A percentile compares a stretch with the other conserved stretches of the same genome.
phyloP scores from a whole-genome alignment of 2,113 vertebrate genomes.

The Ceratotherium simum region DNA sequence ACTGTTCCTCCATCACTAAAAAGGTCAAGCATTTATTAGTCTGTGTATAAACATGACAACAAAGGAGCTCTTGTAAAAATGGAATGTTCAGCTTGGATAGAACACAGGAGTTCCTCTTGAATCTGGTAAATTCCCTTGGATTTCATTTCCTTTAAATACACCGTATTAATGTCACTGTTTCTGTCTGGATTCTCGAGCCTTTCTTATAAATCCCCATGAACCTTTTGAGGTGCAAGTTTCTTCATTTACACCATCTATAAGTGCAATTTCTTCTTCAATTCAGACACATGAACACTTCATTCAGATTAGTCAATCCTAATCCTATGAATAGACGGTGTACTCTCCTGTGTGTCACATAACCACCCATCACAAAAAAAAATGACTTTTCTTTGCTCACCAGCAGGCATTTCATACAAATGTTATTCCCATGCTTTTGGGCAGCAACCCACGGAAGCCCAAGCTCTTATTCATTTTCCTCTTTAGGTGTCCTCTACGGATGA shows the following conservation, averaged over 20 bases:
- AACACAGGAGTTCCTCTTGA: conserved; percentile 68
- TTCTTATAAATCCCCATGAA: background rate
- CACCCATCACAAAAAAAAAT: background rate
- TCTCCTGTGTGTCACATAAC: background rate
- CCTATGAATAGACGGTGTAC: background rate
- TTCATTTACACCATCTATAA: background rate
- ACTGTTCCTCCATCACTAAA: conserved; percentile 78
- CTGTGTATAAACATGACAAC: conserved; percentile 80
- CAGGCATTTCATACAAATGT: background rate
- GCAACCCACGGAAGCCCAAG: background rate
- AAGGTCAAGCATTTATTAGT: conserved; percentile 81
- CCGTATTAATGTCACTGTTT: conserved; percentile 30
- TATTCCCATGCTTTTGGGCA: background rate
- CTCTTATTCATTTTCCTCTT: background rate
- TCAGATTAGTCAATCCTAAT: background rate
- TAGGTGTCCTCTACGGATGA: background rate
- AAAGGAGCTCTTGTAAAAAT: conserved; percentile 78
- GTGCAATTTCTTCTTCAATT: background rate
- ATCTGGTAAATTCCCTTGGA: conserved; percentile 68
- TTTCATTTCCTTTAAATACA: conserved; percentile 56
- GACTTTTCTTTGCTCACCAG: background rate
- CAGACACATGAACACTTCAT: background rate
- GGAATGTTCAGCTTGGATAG: conserved; percentile 76
- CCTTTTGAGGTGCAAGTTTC: background rate
- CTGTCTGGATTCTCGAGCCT: conserved; percentile 22